These are phyloP conservation scores for Platyura marginata DNA, from an alignment of 1,140 invertebrate genomes.

Conservation along the genomic window DNA sequence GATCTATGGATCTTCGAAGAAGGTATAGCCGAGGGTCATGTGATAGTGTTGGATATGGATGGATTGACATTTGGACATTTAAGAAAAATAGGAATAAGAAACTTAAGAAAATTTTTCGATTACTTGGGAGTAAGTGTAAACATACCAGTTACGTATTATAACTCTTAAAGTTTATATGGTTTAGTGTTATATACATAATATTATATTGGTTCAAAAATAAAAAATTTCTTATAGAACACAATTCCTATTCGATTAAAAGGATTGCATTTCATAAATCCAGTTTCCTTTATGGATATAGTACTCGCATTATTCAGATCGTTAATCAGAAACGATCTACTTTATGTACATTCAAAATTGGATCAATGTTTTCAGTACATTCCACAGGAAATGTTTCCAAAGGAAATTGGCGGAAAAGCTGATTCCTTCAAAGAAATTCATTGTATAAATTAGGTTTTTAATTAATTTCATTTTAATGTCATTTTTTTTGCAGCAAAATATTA, in stretches of 20 bases:
- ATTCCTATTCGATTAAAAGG: slow-evolving; percentile 40
- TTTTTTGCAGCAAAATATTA: slow-evolving; percentile 23
- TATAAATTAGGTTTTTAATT: slow-evolving; percentile 3
- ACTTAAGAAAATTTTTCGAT: slow-evolving; percentile 39
- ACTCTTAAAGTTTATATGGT: too few relatives aligned
- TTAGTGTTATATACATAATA: too few relatives aligned
- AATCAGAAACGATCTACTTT: slow-evolving; percentile 42
- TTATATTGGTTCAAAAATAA: too few relatives aligned
- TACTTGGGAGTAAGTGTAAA: slow-evolving; percentile 37
- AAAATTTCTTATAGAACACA: too few relatives aligned
- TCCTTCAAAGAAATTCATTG: slow-evolving; percentile 14
- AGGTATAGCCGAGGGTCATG: slow-evolving; percentile 32
- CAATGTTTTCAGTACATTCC: slow-evolving; percentile 39
- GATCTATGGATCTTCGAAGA: slow-evolving; percentile 33
- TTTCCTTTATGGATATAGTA: slow-evolving; percentile 44
- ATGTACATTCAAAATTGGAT: slow-evolving; percentile 27
- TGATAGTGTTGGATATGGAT: slow-evolving; percentile 39
- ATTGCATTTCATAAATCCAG: slow-evolving; percentile 46
- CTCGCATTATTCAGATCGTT: slow-evolving; percentile 46
- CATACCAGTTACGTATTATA: too few relatives aligned
- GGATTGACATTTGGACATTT: slow-evolving; percentile 34
- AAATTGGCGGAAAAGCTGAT: slow-evolving; percentile 39
- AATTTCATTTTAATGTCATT: not conserved
- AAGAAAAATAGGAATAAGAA: slow-evolving; percentile 32
- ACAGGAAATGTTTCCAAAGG: slow-evolving; percentile 35